Conservation (phyloP, 1,140 invertebrate genomes). For the Atta cephalotes region DNA sequence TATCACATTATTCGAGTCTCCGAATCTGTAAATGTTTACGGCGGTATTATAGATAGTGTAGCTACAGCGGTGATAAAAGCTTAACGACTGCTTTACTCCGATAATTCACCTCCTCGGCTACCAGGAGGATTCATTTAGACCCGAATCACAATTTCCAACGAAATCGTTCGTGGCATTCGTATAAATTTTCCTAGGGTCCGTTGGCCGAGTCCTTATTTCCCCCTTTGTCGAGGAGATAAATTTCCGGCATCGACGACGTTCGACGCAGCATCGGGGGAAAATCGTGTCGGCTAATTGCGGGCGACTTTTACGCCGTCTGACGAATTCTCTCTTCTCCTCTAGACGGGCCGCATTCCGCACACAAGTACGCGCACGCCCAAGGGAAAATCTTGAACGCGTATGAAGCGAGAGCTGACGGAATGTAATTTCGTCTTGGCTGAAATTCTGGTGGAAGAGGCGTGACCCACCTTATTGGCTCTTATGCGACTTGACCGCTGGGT, state of each 20-base stretch:
- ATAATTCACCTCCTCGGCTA: slow-evolving; percentile 51
- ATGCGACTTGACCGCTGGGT: slow-evolving; percentile 74
- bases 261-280: slow-evolving; percentile 71
- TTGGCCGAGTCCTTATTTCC: slow-evolving; percentile 24
- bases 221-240: slow-evolving; percentile 73
- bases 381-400: slow-evolving; percentile 56
- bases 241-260: slow-evolving; percentile 77
- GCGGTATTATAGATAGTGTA: background rate
- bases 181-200: slow-evolving; percentile 66
- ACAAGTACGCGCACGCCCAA: slow-evolving; percentile 22
- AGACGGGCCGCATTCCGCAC: slow-evolving; percentile 40
- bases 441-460: slow-evolving; percentile 76
- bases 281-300: slow-evolving; percentile 82
- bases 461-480: slow-evolving; percentile 82
- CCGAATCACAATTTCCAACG: slow-evolving; percentile 69
- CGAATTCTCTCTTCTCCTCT: slow-evolving; percentile 75
- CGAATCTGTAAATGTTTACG: background rate
- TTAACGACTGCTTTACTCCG: slow-evolving; percentile 20
- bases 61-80: background rate
- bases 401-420: slow-evolving; percentile 75
- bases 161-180: slow-evolving; percentile 71
- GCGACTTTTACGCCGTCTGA: slow-evolving; percentile 70
- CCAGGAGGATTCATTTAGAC: slow-evolving; percentile 47
- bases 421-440: slow-evolving; percentile 84
- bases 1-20: background rate